Percentiles rank a stretch among this genome's conserved stretches.
These are phyloP conservation scores for Catajapyx aquilonaris DNA, from an alignment of 1,140 invertebrate species.

Conservation along the genomic window DNA sequence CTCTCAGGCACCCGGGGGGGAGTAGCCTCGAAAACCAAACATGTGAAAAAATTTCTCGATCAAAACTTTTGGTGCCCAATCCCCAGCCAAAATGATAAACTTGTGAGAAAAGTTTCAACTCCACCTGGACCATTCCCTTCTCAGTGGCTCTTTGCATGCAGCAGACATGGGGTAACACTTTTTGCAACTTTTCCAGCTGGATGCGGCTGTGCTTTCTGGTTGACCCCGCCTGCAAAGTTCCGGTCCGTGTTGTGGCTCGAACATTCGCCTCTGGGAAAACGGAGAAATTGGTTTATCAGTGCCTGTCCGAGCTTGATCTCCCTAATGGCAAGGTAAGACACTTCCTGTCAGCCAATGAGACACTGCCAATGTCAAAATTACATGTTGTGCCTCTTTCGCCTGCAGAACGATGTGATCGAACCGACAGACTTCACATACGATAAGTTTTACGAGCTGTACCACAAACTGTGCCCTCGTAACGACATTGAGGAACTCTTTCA, in stretches of 20 bases:
- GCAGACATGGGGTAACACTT: no score
- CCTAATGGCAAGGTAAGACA: slow-evolving; percentile 80
- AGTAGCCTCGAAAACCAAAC: no score
- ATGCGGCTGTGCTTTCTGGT: slow-evolving; percentile 84
- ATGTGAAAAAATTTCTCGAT: no score
- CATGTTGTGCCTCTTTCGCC: slow-evolving; percentile 10
- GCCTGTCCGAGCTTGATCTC: slow-evolving; percentile 76
- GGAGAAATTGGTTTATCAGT: slow-evolving; percentile 95
- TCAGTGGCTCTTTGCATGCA: no score
- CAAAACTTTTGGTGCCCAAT: no score
- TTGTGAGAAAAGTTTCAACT: no score
- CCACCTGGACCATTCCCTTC: no score
- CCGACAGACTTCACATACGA: slow-evolving; percentile 91
- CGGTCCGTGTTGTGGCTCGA: slow-evolving; percentile 85
- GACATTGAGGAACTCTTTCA: slow-evolving; percentile 98
- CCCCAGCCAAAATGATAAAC: no score
- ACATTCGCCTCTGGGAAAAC: slow-evolving; percentile 97
- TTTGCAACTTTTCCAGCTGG: slow-evolving; percentile 80
- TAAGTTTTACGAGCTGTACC: slow-evolving; percentile 94
- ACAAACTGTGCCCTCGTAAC: slow-evolving; percentile 96
- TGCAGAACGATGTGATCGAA: slow-evolving; percentile 80
- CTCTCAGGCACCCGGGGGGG: no score
- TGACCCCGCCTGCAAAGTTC: slow-evolving; percentile 86
- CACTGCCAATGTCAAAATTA: slow-evolving; percentile 2
- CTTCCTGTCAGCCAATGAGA: no score